These are phyloP conservation scores for Cecidostiba fungosa DNA, from an alignment of 2,888 invertebrate species.

Conservation along the genomic window DNA sequence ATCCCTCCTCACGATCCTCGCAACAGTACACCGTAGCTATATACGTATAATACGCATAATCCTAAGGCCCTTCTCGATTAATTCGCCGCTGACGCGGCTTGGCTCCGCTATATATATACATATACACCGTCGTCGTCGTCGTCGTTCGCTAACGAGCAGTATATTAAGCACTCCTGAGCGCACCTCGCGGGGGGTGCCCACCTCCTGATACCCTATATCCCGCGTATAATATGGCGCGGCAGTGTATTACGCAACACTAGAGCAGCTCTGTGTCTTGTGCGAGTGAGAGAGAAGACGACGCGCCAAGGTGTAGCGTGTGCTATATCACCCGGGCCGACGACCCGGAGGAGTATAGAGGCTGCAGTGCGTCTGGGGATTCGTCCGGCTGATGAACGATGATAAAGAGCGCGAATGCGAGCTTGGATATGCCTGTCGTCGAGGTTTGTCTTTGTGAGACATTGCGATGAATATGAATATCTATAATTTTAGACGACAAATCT, in stretches of 20 bases:
- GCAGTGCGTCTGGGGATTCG: background rate
- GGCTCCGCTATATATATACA: background rate
- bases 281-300: conserved; percentile 60
- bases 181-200: conserved; percentile 54
- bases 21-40: background rate
- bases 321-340: conserved; percentile 1
- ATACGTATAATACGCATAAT: conserved; percentile 30
- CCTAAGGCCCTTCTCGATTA: conserved; percentile 42
- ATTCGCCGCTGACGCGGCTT: conserved; percentile 56
- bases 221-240: conserved; percentile 70
- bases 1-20: background rate
- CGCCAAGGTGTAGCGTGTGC: conserved; percentile 22
- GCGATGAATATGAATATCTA: background rate
- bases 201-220: conserved; percentile 68
- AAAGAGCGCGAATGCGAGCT: background rate
- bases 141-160: conserved; percentile 76
- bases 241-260: conserved; percentile 75
- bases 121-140: conserved; percentile 12
- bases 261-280: conserved; percentile 57
- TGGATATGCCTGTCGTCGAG: background rate
- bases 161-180: conserved; percentile 71
- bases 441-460: background rate
- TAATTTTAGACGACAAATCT: background rate
- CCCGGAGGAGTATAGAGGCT: background rate
- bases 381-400: conserved; percentile 15